Base-by-base conservation (phyloP, 2,888 invertebrate genomes). In the Tenodera sinensis region DNA sequence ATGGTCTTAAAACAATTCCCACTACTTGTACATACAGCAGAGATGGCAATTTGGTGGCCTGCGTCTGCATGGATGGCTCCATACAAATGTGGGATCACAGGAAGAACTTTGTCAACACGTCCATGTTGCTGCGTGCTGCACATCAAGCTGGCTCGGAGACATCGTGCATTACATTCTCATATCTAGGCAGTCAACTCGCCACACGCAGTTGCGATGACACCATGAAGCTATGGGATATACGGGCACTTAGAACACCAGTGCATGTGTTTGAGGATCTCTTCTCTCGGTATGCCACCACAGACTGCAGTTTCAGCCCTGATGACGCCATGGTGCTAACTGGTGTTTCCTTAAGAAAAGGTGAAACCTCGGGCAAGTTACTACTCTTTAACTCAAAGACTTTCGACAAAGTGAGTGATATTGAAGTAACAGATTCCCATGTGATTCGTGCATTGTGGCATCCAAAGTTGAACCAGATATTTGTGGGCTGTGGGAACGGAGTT, bases 61-160 rank as follows among this genome's bases (percentile, higher is more conserved):
- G 98, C 89, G 99, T 97, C 0, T 99, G 99, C 92, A 95, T 95
- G 84, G 99, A 99, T 93, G 99, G 99, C 0, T 98, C 98, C 0
- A 95, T 99, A 88, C 99, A 99, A 93, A 96, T 99, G 94, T 99
- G 99, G 99, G 99, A 99, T 92, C 97, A 98, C 88, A 95, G 98
- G 47, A 98, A 97, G 92, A 96, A 96, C 92, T 98, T 96, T 92
- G 99, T 99, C 0, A 98, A 98, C 92, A 98, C 98, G 0, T 95
- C 97, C 0, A 94, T 96, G 90, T 94, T 97, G 27, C 94, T 97
- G 0, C 94, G 98, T 88, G 96, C 95, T 89, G 98, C 98, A 0
- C 99, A 99, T 93, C 94, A 95, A 89, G 95, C 95, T 91, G 97
- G 97, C 4, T 94, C 95, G 0, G 98, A 98, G 92, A 97, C 98